Conservation (phyloP, 2,113 vertebrate species). For the Astatotilapia flaviijosephi region DNA sequence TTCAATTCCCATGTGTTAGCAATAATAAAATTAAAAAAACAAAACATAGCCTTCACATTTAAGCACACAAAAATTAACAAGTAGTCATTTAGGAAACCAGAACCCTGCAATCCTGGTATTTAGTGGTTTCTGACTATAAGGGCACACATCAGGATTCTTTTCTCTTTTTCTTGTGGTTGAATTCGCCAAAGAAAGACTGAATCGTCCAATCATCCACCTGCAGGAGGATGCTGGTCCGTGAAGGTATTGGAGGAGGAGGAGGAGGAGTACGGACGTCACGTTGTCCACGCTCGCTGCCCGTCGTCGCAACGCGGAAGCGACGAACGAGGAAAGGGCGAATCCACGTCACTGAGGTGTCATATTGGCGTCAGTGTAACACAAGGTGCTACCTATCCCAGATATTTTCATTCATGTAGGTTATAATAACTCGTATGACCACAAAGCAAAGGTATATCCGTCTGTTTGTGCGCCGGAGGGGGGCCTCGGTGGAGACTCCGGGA, state of each 20-base stretch:
- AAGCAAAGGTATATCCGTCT: not conserved
- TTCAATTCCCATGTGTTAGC: not conserved
- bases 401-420: not conserved
- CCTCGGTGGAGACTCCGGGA: conserved; percentile 18
- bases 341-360: conserved; percentile 74
- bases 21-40: not conserved
- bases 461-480: not conserved
- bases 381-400: conserved; percentile 6
- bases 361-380: conserved; percentile 37
- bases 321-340: conserved; percentile 30
- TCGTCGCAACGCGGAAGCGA: conserved; percentile 63
- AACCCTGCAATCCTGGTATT: not conserved
- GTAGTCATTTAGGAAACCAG: not conserved
- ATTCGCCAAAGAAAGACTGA: not conserved
- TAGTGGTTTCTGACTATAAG: not conserved
- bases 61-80: not conserved
- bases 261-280: conserved; percentile 22
- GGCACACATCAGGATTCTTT: not conserved
- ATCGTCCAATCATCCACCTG: conserved; percentile 7
- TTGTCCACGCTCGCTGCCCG: conserved; percentile 14
- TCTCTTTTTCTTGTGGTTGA: not conserved
- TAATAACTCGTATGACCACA: not conserved
- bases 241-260: not conserved
- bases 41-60: not conserved
- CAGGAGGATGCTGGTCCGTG: not conserved